Conservation (phyloP, 2,888 invertebrate species). For the Spilarctia lutea region DNA sequence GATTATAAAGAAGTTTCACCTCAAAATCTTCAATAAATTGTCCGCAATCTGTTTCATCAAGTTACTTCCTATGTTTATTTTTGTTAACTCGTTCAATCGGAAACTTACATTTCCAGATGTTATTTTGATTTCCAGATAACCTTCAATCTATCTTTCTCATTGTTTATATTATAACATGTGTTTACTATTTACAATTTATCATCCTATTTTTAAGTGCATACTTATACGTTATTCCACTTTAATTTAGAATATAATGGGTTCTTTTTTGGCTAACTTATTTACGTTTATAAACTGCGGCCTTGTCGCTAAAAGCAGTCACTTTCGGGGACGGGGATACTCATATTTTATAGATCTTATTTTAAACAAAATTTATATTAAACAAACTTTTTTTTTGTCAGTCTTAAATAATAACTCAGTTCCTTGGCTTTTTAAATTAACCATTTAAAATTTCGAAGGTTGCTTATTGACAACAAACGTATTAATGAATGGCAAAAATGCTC, state of each 20-base stretch:
- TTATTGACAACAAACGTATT: too few relatives aligned
- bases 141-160: conserved; percentile 10
- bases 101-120: conserved; percentile 9
- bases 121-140: conserved; percentile 13
- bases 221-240: background rate
- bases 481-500: too few relatives aligned
- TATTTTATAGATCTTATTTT: background rate
- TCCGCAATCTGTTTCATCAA: background rate
- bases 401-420: too few relatives aligned
- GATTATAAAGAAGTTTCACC: too few relatives aligned
- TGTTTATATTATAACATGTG: conserved; percentile 11
- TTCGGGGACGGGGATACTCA: background rate
- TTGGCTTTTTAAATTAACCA: too few relatives aligned
- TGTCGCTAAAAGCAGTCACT: background rate
- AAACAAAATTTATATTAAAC: too few relatives aligned
- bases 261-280: background rate
- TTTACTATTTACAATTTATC: conserved; percentile 7
- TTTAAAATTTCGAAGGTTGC: too few relatives aligned
- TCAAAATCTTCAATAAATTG: background rate
- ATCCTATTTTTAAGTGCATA: conserved; percentile 7
- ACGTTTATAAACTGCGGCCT: background rate
- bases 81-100: background rate
- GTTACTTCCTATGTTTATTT: conserved; percentile 5
- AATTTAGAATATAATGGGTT: background rate
- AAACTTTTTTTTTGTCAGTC: too few relatives aligned